phyloP scores from a whole-genome alignment of 2,797 vertebrate species.

The Hippocampus kuda region DNA sequence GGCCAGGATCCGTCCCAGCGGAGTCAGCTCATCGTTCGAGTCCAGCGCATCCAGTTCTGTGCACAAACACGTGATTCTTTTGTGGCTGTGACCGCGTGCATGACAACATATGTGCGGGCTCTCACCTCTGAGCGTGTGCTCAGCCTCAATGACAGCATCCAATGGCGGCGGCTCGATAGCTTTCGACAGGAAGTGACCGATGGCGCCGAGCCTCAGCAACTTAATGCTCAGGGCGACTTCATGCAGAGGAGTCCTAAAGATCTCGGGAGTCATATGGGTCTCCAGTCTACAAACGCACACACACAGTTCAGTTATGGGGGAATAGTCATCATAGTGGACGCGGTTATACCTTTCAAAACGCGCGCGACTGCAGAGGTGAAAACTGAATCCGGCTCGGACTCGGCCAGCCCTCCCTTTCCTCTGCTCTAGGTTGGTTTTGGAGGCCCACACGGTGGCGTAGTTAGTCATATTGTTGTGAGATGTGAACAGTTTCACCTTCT shows the following conservation, averaged over 20 bases:
- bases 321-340: neutral
- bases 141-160: constrained; percentile 92
- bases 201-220: constrained; percentile 80
- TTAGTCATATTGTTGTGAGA: constrained; percentile 98
- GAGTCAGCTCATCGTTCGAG: constrained; percentile 85
- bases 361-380: constrained; percentile 84
- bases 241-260: constrained; percentile 89
- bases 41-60: constrained; percentile 90
- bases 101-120: neutral
- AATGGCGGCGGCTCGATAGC: constrained; percentile 90
- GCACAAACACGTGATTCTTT: neutral
- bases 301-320: neutral
- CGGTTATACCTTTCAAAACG: constrained; percentile 76
- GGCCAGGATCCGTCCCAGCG: constrained; percentile 86
- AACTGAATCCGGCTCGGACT: constrained; percentile 84
- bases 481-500: constrained; percentile 96
- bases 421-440: constrained; percentile 94
- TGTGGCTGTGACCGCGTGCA: neutral
- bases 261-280: constrained; percentile 90
- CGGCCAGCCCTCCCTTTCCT: constrained; percentile 86
- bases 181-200: constrained; percentile 89
- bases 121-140: constrained; percentile 82
- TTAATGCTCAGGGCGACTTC: constrained; percentile 94
- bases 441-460: constrained; percentile 95
- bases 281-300: constrained; percentile 69